phyloP scores from a whole-genome alignment of 2,888 invertebrate species.

The Nezara viridula region DNA sequence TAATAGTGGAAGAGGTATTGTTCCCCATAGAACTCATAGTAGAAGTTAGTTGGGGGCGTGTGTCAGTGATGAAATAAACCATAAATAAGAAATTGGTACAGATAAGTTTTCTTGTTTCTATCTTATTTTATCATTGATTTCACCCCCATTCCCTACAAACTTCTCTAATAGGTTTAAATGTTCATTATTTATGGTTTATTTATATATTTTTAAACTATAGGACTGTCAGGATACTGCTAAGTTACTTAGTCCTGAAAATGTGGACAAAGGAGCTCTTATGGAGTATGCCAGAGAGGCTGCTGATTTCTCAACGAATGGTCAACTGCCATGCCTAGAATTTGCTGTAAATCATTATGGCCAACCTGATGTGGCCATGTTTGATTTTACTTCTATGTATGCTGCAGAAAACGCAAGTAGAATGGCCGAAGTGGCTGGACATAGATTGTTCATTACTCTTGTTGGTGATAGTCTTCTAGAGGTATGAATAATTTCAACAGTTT shows the following conservation, averaged over 20 bases:
- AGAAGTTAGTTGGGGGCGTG: too few relatives aligned
- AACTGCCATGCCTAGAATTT: conserved; percentile 90
- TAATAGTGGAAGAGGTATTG: too few relatives aligned
- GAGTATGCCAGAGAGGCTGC: conserved; percentile 96
- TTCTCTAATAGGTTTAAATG: too few relatives aligned
- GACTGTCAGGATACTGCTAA: conserved; percentile 92
- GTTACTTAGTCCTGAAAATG: conserved; percentile 88
- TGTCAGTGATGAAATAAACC: too few relatives aligned
- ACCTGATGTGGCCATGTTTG: conserved; percentile 98
- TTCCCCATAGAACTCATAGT: too few relatives aligned
- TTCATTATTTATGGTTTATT: background rate
- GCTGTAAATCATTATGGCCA: conserved; percentile 98
- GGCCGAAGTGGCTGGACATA: conserved; percentile 80
- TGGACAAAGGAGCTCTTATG: conserved; percentile 89
- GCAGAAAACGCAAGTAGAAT: conserved; percentile 95
- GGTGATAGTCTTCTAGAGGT: conserved; percentile 96
- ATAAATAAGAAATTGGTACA: too few relatives aligned
- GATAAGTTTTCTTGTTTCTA: too few relatives aligned
- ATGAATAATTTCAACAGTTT: conserved; percentile 60
- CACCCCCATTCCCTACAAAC: too few relatives aligned
- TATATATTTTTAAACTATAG: conserved; percentile 70
- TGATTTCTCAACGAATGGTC: conserved; percentile 90
- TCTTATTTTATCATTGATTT: too few relatives aligned
- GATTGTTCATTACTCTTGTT: conserved; percentile 89
- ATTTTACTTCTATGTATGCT: conserved; percentile 98